Evolutionary conservation across 2,797 vertebrate genomes (phyloP).

Genomic region (Allobates femoralis): DNA sequence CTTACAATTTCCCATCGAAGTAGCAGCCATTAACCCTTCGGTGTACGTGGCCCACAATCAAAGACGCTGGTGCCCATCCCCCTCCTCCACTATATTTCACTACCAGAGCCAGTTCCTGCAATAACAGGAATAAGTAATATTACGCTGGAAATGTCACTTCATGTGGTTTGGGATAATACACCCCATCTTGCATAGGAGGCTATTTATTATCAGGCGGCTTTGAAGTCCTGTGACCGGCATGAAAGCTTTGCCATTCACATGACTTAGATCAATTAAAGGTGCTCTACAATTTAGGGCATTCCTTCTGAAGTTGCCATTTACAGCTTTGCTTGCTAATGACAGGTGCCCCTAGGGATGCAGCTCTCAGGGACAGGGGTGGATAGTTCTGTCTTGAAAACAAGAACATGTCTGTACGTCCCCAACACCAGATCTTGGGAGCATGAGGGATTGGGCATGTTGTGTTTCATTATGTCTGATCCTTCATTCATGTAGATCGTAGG

Average conservation of each 20-base stretch:
- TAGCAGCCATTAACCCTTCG: too few species aligned
- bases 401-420: too few species aligned
- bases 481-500: too few species aligned
- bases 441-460: too few species aligned
- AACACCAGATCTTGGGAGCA: too few species aligned
- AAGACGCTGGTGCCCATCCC: too few species aligned
- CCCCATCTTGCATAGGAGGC: background rate
- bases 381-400: too few species aligned
- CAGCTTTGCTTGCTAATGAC: background rate
- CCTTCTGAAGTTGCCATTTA: background rate
- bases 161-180: background rate
- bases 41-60: too few species aligned
- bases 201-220: background rate
- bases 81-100: background rate
- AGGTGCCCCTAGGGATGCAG: background rate
- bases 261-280: background rate
- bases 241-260: background rate
- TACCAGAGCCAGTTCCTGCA: background rate
- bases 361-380: background rate
- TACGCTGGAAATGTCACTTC: background rate
- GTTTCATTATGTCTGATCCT: too few species aligned
- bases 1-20: too few species aligned
- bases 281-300: background rate
- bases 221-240: background rate
- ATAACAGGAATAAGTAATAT: background rate